A percentile compares a stretch with the other conserved stretches of the same genome.
Evolutionary conservation across 2,113 vertebrate genomes (phyloP).

Genomic region (Rhinoptilus africanus): DNA sequence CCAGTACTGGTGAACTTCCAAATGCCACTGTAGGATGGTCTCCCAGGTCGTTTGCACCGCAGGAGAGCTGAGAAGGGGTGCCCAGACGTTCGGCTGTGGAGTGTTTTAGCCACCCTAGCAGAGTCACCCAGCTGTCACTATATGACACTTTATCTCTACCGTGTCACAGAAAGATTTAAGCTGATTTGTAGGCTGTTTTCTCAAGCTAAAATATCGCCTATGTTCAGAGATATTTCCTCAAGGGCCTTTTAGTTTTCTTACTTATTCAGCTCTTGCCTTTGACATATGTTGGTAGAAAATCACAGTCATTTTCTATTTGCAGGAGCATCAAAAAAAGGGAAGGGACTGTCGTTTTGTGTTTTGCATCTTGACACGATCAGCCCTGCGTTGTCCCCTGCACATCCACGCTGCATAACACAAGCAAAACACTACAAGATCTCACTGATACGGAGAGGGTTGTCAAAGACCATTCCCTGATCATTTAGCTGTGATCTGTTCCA

Average conservation of each 20-base stretch:
- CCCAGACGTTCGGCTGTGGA: accelerated
- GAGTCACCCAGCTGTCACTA: not conserved
- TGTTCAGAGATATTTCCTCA: not conserved
- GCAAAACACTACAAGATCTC: not conserved
- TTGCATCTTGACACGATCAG: not conserved
- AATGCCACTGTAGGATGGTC: accelerated
- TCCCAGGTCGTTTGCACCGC: accelerated
- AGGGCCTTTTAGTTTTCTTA: not conserved
- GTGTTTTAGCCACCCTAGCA: not conserved
- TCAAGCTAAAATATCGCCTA: not conserved
- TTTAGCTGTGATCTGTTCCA: accelerated
- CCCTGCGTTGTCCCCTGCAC: not conserved
- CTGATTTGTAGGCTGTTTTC: not conserved
- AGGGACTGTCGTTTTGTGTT: not conserved
- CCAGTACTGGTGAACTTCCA: not conserved
- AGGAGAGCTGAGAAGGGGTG: not conserved
- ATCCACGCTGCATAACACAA: not conserved
- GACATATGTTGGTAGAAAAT: not conserved
- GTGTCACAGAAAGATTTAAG: not conserved
- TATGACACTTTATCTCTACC: not conserved
- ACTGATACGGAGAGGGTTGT: accelerated
- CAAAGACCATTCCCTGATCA: accelerated
- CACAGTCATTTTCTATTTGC: not conserved
- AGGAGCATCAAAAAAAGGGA: not conserved
- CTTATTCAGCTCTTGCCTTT: not conserved